Evolutionary conservation across 2,797 vertebrate genomes (phyloP), one percentile per base, ranked within the genome.

Genomic region (Caiman crocodilus): DNA sequence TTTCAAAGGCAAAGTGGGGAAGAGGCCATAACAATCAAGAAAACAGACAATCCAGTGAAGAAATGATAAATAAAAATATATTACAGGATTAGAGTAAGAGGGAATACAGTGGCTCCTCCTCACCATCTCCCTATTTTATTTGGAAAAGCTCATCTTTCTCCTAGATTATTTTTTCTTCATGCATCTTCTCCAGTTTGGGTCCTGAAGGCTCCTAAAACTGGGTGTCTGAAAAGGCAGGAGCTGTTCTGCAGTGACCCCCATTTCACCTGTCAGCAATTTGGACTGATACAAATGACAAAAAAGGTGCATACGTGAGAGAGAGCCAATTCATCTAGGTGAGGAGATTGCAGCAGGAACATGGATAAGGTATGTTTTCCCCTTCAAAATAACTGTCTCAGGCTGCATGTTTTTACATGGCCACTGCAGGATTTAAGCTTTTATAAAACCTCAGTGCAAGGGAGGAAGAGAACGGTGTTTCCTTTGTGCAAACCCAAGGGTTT

Each of bases 241-340:
- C 7, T 28, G 28, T 26, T 16, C 26, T 60, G 26, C n/a, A 7
- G 5, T 2, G 2, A 28, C 58, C 14, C 1, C 9, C 1, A 1
- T 79, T 7, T 60, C 87, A 79, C 90, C 60, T 10, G 14, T 9
- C 25, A 35, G 2, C 9, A 82, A 64, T 20, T 5, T 50, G 42
- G 42, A 50, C 42, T 50, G 42, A 50, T 50, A 50, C 42, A 50
- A 50, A 50, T 50, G 42, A 50, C 42, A 50, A 50, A 50, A 50
- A 50, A 3, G 10, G 42, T 50, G 21, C 2, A 25, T 77, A 4
- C 9, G 5, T 58, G 17, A 82, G 9, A 56, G 10, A 76, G 11
- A 57, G 1, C 2, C 23, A 13, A 2, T 32, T 20, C 18, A 23
- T 5, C 17, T 6, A 30, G n/a, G 3, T 80, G 55, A 50, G 17